These are phyloP conservation scores for Synanthedon vespiformis DNA, from an alignment of 2,888 invertebrate genomes.

Conservation along the genomic window DNA sequence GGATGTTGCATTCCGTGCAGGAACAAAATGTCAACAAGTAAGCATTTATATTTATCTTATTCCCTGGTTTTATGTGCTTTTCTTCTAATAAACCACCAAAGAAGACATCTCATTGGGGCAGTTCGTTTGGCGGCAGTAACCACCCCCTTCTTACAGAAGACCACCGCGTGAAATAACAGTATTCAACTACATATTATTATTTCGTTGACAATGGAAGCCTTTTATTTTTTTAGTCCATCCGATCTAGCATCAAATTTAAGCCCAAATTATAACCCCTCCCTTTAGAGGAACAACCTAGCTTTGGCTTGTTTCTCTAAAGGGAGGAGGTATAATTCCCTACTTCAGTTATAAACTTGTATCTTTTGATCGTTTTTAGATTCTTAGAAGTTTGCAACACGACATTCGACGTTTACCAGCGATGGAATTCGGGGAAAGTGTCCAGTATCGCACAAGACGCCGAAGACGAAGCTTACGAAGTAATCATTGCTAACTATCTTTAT, in stretches of 20 bases:
- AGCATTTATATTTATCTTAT: conserved; percentile 6
- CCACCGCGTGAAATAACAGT: too few relatives aligned
- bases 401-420: conserved; percentile 77
- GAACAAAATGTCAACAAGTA: conserved; percentile 71
- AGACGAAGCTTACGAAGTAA: conserved; percentile 66
- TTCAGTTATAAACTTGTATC: background rate
- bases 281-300: too few relatives aligned
- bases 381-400: conserved; percentile 77
- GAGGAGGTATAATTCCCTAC: background rate
- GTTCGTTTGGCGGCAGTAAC: too few relatives aligned
- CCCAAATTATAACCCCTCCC: too few relatives aligned
- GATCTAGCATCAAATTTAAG: too few relatives aligned
- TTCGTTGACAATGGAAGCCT: too few relatives aligned
- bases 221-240: too few relatives aligned
- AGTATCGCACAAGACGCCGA: conserved; percentile 77
- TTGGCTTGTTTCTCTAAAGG: too few relatives aligned
- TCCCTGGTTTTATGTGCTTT: background rate
- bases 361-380: conserved; percentile 43
- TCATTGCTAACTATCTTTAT: background rate
- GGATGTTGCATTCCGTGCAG: conserved; percentile 75
- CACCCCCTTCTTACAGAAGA: too few relatives aligned
- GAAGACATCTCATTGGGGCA: too few relatives aligned
- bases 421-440: conserved; percentile 74
- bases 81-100: too few relatives aligned
- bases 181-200: too few relatives aligned